Conservation (phyloP, 2,797 vertebrate species). For the Craterocephalus amniculus region DNA sequence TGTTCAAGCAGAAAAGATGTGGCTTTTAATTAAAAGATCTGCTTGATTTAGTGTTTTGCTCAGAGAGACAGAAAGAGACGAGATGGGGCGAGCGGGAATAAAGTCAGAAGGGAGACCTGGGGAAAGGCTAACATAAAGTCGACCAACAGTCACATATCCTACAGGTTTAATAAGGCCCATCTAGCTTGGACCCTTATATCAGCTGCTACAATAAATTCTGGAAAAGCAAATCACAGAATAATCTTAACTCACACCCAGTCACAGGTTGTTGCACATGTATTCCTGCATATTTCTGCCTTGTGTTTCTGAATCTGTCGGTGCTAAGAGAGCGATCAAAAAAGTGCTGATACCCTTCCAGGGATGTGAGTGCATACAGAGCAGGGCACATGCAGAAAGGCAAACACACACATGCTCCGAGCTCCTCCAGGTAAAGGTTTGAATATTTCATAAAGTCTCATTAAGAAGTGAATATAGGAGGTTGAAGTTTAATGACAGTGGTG, state of each 20-base stretch:
- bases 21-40: constrained; percentile 73
- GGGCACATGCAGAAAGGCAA: constrained; percentile 26
- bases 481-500: constrained; percentile 59
- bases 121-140: constrained; percentile 30
- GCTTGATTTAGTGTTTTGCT: constrained; percentile 67
- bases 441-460: constrained; percentile 79
- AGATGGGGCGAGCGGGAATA: constrained; percentile 16
- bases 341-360: constrained; percentile 26
- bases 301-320: constrained; percentile 43
- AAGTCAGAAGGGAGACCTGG: constrained; percentile 39
- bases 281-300: constrained; percentile 40
- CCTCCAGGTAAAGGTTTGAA: constrained; percentile 72
- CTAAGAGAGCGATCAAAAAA: constrained; percentile 56
- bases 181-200: constrained; percentile 44
- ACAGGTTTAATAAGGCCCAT: constrained; percentile 58
- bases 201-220: constrained; percentile 40
- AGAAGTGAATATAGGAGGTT: constrained; percentile 60
- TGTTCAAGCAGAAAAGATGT: constrained; percentile 55
- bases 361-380: constrained; percentile 19
- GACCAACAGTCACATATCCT: constrained; percentile 40
- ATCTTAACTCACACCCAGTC: constrained; percentile 41
- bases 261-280: constrained; percentile 39
- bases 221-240: constrained; percentile 56
- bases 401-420: constrained; percentile 23
- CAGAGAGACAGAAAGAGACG: constrained; percentile 23